phyloP scores from a whole-genome alignment of 1,140 invertebrate species.

The Aphidius gifuensis region DNA sequence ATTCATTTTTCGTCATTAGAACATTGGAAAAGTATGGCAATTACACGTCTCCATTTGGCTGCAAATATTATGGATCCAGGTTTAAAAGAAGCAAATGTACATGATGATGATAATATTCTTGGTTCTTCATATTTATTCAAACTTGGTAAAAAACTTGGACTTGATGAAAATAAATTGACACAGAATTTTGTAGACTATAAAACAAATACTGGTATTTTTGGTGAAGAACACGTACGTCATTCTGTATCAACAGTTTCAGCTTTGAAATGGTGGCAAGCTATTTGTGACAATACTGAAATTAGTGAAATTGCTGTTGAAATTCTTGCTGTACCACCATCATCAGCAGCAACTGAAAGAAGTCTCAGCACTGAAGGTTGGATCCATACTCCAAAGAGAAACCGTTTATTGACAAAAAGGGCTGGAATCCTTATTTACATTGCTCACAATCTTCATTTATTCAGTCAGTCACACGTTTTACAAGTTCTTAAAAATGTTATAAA shows the following conservation, averaged over 20 bases:
- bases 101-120: not conserved
- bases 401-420: constrained; percentile 9
- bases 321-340: constrained; percentile 16
- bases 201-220: constrained; percentile 18
- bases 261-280: constrained; percentile 15
- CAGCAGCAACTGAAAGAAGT: constrained; percentile 19
- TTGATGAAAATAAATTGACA: constrained; percentile 27
- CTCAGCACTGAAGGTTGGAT: constrained; percentile 21
- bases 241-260: constrained; percentile 9
- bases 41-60: constrained; percentile 8
- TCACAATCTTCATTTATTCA: constrained; percentile 19
- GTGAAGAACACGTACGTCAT: constrained; percentile 1
- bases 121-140: constrained; percentile 7
- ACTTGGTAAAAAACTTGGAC: constrained; percentile 6
- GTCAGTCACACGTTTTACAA: no score
- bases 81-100: constrained; percentile 9
- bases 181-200: constrained; percentile 32
- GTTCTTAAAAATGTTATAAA: no score
- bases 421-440: constrained; percentile 18
- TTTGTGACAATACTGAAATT: constrained; percentile 17
- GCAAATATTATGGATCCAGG: constrained; percentile 17
- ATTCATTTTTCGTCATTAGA: not conserved
- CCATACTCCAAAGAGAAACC: constrained; percentile 16
- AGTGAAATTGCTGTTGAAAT: constrained; percentile 20
- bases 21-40: constrained; percentile 7